These are phyloP conservation scores for Boloria euphrosyne DNA, from an alignment of 2,888 invertebrate species.

Conservation along the genomic window DNA sequence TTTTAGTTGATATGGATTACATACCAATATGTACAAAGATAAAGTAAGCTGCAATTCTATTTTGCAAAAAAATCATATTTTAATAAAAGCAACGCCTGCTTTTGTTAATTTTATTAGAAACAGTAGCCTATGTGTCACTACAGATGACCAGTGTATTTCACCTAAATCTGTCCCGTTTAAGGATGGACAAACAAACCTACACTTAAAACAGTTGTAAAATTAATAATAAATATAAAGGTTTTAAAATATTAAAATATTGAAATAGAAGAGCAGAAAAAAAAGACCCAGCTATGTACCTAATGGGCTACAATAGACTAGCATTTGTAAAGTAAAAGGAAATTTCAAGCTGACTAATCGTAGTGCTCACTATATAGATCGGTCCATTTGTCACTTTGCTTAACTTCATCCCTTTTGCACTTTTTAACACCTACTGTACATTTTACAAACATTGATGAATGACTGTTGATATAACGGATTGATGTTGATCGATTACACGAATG, in stretches of 20 bases:
- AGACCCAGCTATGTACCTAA: neutral
- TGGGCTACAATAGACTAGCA: neutral
- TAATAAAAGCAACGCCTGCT: too few species aligned
- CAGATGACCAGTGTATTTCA: too few species aligned
- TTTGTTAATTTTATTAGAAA: too few species aligned
- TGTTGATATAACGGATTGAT: slow-evolving; percentile 10
- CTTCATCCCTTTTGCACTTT: slow-evolving; percentile 21
- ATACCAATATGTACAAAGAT: too few species aligned
- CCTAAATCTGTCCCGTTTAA: too few species aligned
- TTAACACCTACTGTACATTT: slow-evolving; percentile 22
- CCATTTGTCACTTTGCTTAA: slow-evolving; percentile 32
- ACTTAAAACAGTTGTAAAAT: too few species aligned
- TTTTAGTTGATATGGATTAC: too few species aligned
- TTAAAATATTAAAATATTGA: neutral
- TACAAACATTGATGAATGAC: slow-evolving; percentile 18
- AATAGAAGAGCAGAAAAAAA: neutral
- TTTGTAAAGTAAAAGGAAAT: slow-evolving; percentile 20
- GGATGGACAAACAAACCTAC: too few species aligned
- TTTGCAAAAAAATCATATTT: too few species aligned
- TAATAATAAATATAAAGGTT: too few species aligned
- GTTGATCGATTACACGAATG: slow-evolving; percentile 19
- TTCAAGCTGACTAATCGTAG: slow-evolving; percentile 26
- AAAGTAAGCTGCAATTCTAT: too few species aligned
- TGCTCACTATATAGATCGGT: slow-evolving; percentile 32
- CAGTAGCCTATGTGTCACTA: too few species aligned